Base-by-base conservation (phyloP, 2,797 vertebrate genomes). In the Lepidocolaptes lacrymiger region DNA sequence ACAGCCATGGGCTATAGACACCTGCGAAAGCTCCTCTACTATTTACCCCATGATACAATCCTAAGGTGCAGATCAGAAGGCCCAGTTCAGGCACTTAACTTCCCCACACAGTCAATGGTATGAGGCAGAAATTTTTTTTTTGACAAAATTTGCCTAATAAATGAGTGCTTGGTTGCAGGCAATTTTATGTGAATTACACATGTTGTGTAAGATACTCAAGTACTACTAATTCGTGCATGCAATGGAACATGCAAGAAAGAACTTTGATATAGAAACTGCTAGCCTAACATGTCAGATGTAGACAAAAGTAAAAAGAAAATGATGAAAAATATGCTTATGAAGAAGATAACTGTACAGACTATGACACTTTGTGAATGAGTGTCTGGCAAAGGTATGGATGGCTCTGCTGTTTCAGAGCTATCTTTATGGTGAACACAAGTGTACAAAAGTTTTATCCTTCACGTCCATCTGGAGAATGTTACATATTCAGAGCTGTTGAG, bases 121-220 rank as follows among this genome's bases (percentile, higher is more conserved):
- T 51, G 46, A 75, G 34, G 22, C 5, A 88, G 41, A 89, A 88
- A 32, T 18, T 43, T 91, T 20, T 19, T n/a, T 77, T 91, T 74
- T 94, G 73, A 92, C 64, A 96, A 91, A 93, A 94, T 87, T 91
- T 94, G 79, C 73, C 49, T 97, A 87, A 96, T 32, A 46, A 41
- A 62, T 97, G 92, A 89, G 54, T 91, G 68, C 48, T 48, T 61
- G 30, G 4, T 86, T 88, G 59, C 82, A 95, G 77, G 75, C 84
- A 85, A 85, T 97, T 96, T 91, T 88, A 56, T 93, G 62, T 93
- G 87, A 90, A 59, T 95, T 94, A 88, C 39, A 76, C 12, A 8
- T 37, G 41, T 43, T 87, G 58, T 84, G 9, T 55, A 69, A 89
- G 24, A 58, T 95, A 48, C 58, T 94, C 51, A 88, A 55, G 91